Conservation (phyloP, 2,113 vertebrate genomes). For the Grammomys dolichurus region DNA sequence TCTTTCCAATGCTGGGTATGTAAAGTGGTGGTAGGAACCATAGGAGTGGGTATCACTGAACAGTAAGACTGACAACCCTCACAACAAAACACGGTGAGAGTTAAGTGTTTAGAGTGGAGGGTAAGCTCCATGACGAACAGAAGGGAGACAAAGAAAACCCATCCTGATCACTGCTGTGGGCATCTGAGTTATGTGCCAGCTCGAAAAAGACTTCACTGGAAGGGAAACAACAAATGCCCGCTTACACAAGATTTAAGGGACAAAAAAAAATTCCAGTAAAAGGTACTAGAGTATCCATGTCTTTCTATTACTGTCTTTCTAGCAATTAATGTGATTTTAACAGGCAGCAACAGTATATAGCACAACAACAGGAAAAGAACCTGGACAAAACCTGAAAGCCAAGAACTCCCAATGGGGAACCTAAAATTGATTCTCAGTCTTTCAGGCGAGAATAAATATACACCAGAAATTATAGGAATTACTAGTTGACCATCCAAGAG, state of each 20-base stretch:
- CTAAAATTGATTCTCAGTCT: background rate
- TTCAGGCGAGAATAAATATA: background rate
- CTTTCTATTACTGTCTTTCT: background rate
- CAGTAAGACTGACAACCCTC: background rate
- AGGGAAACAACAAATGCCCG: background rate
- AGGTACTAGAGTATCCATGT: background rate
- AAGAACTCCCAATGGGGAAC: background rate
- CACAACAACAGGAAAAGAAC: slow-evolving; percentile 8
- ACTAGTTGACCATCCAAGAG: background rate
- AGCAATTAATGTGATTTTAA: background rate
- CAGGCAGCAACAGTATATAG: background rate
- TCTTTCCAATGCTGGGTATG: background rate
- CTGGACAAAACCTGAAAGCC: background rate
- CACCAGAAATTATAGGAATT: background rate
- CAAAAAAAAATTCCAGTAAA: background rate
- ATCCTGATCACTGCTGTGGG: background rate
- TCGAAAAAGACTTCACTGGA: background rate
- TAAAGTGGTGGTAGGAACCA: background rate
- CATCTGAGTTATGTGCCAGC: background rate
- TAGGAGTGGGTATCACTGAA: background rate
- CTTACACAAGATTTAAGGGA: background rate
- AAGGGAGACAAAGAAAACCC: background rate
- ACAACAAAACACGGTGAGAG: slow-evolving; percentile 5
- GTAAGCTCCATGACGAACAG: slow-evolving; percentile 19
- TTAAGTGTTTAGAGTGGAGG: background rate